Evolutionary conservation across 2,888 invertebrate species (phyloP), one percentile per base, ranked within the genome.

Genomic region (Luffia ferchaultella): DNA sequence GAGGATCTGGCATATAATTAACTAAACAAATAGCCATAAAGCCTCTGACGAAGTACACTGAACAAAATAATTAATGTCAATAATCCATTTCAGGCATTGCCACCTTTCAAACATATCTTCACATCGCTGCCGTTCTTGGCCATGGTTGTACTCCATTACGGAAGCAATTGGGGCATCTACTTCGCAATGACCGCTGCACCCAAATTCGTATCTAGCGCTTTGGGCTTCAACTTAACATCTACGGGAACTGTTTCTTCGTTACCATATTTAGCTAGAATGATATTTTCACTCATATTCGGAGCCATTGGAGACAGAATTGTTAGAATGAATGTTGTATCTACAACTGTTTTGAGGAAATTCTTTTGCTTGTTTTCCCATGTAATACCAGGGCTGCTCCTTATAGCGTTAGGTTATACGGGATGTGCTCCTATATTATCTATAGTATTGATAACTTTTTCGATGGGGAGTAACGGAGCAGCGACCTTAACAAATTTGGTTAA

Each of bases 171-270:
- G 88, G 90, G 93, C 0, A 62, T 93, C 2, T 91, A 90, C 71
- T 90, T 93, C 68, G 84, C 90, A 50, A 87, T 92, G 73, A 92
- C 91, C 0, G 89, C 90, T 0, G 91, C 92, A 15, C 92, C 92
- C 1, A 89, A 90, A 61, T 93, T 89, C 68, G 85, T 92, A 60
- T 89, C 90, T 41, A 89, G 90, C 58, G 87, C 90, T 0, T 73
- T 93, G 7, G 91, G 91, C 12, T 92, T 90, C 64, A 86, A 91
- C 62, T 69, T 93, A 7, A 86, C 89, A 0, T 88, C 90, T 16
- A 90, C 92, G 0, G 92, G 92, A 20, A 76, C 89, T 0, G 72
- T 91, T 2, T 86, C 92, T 0, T 88, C 91, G 1, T 63, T 91
- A 50, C 93, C 92, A 0, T 91, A 92, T 68, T 76, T 90, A 20